These are phyloP conservation scores for Myotis yumanensis DNA, from an alignment of 2,113 vertebrate genomes.

Conservation along the genomic window DNA sequence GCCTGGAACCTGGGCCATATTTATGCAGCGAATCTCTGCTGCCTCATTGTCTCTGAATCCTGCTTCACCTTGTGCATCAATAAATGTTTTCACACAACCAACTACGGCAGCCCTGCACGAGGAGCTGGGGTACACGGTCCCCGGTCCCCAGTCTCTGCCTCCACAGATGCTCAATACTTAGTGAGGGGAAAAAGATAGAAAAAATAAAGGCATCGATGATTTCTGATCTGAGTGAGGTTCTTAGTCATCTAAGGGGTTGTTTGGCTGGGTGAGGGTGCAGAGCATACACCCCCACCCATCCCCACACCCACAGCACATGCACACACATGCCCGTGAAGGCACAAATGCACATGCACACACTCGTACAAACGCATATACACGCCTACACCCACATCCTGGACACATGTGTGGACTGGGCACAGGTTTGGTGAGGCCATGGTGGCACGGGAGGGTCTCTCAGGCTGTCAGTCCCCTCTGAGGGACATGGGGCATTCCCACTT, in stretches of 20 bases:
- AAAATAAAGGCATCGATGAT: not conserved
- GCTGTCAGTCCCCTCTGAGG: not conserved
- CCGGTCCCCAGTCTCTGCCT: not conserved
- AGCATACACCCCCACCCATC: no score
- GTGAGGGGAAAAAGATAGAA: not conserved
- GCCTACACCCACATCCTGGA: not conserved
- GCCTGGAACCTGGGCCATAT: not conserved
- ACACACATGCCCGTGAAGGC: not conserved
- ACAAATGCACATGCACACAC: not conserved
- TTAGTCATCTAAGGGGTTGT: not conserved
- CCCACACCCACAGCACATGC: no score
- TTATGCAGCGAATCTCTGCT: fast-evolving
- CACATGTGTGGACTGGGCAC: fast-evolving
- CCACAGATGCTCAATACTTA: not conserved
- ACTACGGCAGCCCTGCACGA: fast-evolving
- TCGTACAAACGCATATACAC: not conserved
- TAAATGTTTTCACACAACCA: not conserved
- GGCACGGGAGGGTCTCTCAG: not conserved
- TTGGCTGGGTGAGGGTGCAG: not conserved
- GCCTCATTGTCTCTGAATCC: no score
- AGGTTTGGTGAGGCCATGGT: not conserved
- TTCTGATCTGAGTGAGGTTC: not conserved
- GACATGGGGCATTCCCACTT: fast-evolving
- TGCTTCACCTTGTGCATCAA: not conserved
- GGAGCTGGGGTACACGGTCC: not conserved